Base-by-base conservation (phyloP, 2,888 invertebrate genomes). In the Volucella inflata region DNA sequence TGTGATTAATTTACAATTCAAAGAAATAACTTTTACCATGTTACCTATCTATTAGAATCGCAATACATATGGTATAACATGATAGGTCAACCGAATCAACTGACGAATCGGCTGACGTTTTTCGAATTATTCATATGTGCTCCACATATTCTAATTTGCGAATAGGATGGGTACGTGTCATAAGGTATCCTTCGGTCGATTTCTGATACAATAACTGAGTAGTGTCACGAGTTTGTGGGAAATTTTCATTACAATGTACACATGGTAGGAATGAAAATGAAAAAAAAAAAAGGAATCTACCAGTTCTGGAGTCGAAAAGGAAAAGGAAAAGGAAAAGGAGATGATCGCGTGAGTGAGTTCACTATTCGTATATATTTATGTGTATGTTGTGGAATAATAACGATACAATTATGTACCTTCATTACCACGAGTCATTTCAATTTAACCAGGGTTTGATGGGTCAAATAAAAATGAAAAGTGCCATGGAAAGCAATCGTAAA, bases 151-250 rank as follows among this genome's bases (percentile, higher is more conserved):
- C 55, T 76, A 80, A 84, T 75, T 48, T 75, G 75, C 67, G 70
- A 67, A 80, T n/a, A 80, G 67, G 80, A 80, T 80, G 80, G 71
- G 75, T 84, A 80, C 84, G 71, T 80, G 84, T 67, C 78, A 78
- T 64, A 50, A 67, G 74, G 42, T 75, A 79, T 84, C 84, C 70
- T 75, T 75, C 6, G 70, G 60, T 55, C 74, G 70, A 51, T 78
- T 79, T n/a, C n/a, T n/a, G n/a, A 75, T 64, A 40, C 83, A 78
- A 74, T 83, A 64, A 74, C 83, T 30, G 30, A 59, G 62, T 65
- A 60, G 71, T 72, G 74, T 78, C 72, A 83, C 68, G 74, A 65
- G 60, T 68, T 71, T 70, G 68, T 68, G 79, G 77, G 68, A 83
- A 78, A 83, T 79, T 74, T 65, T 57, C 83, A 74, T 68, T 30